Evolutionary conservation across 2,113 vertebrate genomes (phyloP).

Genomic region (Crotalus helleri): DNA sequence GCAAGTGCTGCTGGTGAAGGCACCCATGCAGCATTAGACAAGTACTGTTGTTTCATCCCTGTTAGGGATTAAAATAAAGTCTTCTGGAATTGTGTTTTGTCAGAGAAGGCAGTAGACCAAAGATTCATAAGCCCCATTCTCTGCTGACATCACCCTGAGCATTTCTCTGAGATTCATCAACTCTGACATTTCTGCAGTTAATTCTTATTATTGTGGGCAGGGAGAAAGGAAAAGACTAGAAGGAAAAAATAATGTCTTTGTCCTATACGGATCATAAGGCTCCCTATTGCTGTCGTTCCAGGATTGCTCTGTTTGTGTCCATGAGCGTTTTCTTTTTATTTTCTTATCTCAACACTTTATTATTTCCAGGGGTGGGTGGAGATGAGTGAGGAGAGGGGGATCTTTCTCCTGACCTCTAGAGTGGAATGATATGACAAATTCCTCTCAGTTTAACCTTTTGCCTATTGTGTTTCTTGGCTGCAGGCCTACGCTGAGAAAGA

Average conservation of each 20-base stretch:
- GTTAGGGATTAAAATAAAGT: not conserved
- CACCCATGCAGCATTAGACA: not conserved
- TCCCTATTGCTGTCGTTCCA: not conserved
- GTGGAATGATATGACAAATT: accelerated
- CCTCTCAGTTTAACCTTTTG: constrained; percentile 6
- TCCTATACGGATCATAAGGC: not conserved
- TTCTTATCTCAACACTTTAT: not conserved
- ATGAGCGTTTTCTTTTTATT: not conserved
- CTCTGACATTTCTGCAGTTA: not conserved
- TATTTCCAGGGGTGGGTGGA: not conserved
- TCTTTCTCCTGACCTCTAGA: not conserved
- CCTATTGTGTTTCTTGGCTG: constrained; percentile 33
- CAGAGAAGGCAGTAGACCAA: not conserved
- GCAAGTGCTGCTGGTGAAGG: not conserved
- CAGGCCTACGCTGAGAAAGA: constrained; percentile 58
- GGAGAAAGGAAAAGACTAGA: not conserved
- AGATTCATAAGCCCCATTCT: not conserved
- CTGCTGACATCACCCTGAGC: not conserved
- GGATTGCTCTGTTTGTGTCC: not conserved
- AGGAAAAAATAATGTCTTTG: not conserved
- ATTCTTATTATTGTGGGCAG: not conserved
- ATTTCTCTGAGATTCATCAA: not conserved
- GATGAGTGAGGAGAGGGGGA: too few species aligned
- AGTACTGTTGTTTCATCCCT: not conserved
- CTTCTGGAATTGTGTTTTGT: not conserved